Conservation (phyloP, 2,113 vertebrate species). For the Myotis davidii region DNA sequence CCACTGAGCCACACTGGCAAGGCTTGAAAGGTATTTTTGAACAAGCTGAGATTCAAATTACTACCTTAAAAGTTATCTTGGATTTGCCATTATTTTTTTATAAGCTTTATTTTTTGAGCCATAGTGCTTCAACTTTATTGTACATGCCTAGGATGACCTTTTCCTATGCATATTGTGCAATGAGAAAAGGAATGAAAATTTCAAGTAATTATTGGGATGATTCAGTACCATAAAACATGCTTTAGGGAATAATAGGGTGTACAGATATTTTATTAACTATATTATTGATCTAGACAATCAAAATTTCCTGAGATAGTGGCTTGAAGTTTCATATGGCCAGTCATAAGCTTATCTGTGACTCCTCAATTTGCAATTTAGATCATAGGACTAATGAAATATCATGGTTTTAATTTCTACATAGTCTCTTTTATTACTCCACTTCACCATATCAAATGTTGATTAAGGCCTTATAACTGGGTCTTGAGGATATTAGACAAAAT, state of each 20-base stretch:
- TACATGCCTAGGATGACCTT: not conserved
- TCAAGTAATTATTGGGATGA: conserved; percentile 7
- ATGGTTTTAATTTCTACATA: conserved; percentile 25
- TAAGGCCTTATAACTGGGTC: not conserved
- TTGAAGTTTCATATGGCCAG: not conserved
- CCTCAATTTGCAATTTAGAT: conserved; percentile 24
- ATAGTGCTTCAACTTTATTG: conserved; percentile 30
- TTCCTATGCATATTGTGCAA: not conserved
- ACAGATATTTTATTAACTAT: not conserved
- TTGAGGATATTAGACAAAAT: not conserved
- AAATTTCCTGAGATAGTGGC: not conserved
- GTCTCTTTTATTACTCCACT: not conserved
- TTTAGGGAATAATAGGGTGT: not conserved
- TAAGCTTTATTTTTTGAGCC: not conserved
- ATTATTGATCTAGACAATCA: not conserved
- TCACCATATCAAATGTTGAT: conserved; percentile 4
- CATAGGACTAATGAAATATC: not conserved
- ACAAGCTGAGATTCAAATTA: not conserved
- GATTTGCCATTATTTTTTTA: not conserved
- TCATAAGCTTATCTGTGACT: not conserved
- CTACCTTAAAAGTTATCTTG: not conserved
- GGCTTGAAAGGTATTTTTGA: not conserved
- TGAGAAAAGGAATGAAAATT: conserved; percentile 1
- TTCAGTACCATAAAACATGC: not conserved
- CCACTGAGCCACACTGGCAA: no score